Percentiles rank a stretch among this genome's conserved stretches.
phyloP scores from a whole-genome alignment of 2,888 invertebrate genomes.

The Heliconius cydno region DNA sequence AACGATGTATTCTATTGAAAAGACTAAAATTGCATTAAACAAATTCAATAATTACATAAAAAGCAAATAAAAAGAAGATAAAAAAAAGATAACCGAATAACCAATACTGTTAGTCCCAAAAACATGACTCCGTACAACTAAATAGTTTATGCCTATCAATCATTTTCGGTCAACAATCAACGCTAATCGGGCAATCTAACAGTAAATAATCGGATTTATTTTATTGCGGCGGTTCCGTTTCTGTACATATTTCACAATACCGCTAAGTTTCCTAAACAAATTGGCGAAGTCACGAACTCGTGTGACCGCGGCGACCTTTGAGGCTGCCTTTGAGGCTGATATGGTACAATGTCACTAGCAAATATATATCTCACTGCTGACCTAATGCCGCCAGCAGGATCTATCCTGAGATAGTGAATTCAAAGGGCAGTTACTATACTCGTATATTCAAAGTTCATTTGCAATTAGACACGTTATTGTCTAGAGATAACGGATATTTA shows the following conservation, averaged over 20 bases:
- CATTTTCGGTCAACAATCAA: constrained; percentile 45
- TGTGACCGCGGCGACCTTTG: constrained; percentile 57
- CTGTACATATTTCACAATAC: constrained; percentile 55
- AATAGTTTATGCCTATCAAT: constrained; percentile 40
- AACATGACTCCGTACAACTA: constrained; percentile 16
- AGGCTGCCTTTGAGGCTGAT: constrained; percentile 52
- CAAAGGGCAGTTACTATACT: constrained; percentile 20
- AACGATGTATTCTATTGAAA: too few species aligned
- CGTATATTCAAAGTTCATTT: not conserved
- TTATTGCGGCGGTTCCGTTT: constrained; percentile 46
- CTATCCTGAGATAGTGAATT: constrained; percentile 21
- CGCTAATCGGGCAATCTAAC: constrained; percentile 45
- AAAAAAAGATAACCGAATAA: constrained; percentile 12
- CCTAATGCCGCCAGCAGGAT: constrained; percentile 29
- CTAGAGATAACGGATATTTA: not conserved
- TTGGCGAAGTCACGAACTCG: constrained; percentile 60
- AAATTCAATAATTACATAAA: too few species aligned
- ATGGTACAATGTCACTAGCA: constrained; percentile 52
- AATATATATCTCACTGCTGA: constrained; percentile 39
- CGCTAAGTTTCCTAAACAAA: constrained; percentile 58
- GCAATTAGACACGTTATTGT: constrained; percentile 2
- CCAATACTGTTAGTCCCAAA: constrained; percentile 11
- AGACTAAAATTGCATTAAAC: too few species aligned
- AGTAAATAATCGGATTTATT: constrained; percentile 46
- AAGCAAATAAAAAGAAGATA: too few species aligned